phyloP scores from a whole-genome alignment of 2,888 invertebrate genomes.

The Mythimna loreyi region DNA sequence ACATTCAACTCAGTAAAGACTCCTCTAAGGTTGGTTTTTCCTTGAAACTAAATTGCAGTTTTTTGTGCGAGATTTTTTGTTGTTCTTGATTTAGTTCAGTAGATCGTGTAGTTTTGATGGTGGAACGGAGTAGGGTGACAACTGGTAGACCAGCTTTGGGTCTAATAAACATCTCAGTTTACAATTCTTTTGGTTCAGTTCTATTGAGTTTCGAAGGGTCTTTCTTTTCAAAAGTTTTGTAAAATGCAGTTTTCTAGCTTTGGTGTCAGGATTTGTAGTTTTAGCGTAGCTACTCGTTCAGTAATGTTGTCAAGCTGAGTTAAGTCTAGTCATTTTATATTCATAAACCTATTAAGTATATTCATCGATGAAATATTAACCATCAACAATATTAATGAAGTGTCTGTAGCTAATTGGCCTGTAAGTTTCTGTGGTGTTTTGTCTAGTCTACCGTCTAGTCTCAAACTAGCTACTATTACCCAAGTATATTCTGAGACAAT shows the following conservation, averaged over 20 bases:
- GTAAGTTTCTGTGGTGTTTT: neutral
- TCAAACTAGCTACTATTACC: conserved; percentile 14
- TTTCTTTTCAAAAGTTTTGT: conserved; percentile 29
- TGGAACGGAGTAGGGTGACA: conserved; percentile 63
- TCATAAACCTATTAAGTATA: neutral
- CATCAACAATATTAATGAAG: neutral
- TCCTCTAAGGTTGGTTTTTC: conserved; percentile 49
- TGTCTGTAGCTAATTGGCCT: neutral
- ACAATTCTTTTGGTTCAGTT: conserved; percentile 29
- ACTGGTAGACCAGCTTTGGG: conserved; percentile 55
- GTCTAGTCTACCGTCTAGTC: conserved; percentile 7
- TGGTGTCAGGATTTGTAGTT: neutral
- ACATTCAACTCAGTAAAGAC: conserved; percentile 50
- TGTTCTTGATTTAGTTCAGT: conserved; percentile 68
- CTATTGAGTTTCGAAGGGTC: conserved; percentile 28
- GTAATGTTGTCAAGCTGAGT: too few species aligned
- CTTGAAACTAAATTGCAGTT: conserved; percentile 54
- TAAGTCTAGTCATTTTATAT: neutral
- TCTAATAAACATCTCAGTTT: conserved; percentile 52
- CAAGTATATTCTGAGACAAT: conserved; percentile 20
- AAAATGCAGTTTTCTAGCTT: conserved; percentile 18
- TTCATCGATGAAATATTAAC: neutral
- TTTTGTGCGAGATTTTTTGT: conserved; percentile 64
- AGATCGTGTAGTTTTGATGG: conserved; percentile 68
- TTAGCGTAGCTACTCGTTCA: neutral